Percentiles rank a stretch among this genome's conserved stretches.
Evolutionary conservation across 1,140 invertebrate genomes (phyloP).

Genomic region (Muscidifurax raptorellus): DNA sequence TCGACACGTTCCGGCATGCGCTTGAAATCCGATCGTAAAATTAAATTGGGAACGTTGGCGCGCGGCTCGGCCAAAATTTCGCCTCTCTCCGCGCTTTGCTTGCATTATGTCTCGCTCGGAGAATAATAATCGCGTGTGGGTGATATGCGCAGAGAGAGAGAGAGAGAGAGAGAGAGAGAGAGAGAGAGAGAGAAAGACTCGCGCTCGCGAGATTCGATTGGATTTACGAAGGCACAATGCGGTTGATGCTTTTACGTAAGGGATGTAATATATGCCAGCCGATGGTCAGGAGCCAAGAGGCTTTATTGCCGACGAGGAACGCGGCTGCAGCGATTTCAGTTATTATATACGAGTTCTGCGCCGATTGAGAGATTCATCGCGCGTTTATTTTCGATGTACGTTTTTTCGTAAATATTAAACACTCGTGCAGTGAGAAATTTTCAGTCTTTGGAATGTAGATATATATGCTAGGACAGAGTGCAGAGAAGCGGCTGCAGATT

Average conservation of each 20-base stretch:
- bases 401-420: too few species aligned
- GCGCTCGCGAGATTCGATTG: neutral
- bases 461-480: too few species aligned
- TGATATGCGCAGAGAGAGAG: neutral
- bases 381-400: neutral
- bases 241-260: neutral
- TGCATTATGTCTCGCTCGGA: neutral
- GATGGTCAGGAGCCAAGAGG: neutral
- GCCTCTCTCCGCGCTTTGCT: conserved; percentile 10
- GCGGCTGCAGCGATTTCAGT: neutral
- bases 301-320: neutral
- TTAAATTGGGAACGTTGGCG: conserved; percentile 53
- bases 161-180: neutral
- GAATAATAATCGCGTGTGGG: neutral
- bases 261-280: neutral
- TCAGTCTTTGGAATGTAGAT: too few species aligned
- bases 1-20: conserved; percentile 59
- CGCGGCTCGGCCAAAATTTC: conserved; percentile 30
- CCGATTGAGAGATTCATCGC: neutral
- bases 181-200: too few species aligned
- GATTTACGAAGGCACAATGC: conserved; percentile 1
- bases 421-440: too few species aligned
- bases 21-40: conserved; percentile 59
- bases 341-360: neutral
- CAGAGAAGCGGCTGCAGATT: too few species aligned